phyloP scores from a whole-genome alignment of 2,113 vertebrate species.

The Lota lota region DNA sequence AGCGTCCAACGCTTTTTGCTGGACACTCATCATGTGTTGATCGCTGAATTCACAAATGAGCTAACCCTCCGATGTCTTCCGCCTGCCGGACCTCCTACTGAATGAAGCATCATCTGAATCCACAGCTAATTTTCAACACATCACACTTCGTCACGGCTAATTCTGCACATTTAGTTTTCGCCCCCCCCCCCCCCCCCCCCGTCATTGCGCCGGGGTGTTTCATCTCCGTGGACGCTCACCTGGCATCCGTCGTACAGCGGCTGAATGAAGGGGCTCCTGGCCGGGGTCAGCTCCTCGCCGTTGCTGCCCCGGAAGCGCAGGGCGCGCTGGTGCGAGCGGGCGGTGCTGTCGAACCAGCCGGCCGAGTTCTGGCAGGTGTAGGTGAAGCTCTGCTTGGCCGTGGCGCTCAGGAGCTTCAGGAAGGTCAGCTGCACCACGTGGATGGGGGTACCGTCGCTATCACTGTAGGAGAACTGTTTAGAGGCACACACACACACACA shows the following conservation, averaged over 20 bases:
- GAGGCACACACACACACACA: no score
- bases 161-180: conserved; percentile 12
- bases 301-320: conserved; percentile 79
- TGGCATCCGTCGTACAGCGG: conserved; percentile 83
- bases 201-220: no score
- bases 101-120: conserved; percentile 20
- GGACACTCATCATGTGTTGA: background rate
- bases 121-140: conserved; percentile 24
- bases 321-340: conserved; percentile 67
- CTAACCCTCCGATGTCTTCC: conserved; percentile 17
- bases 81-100: conserved; percentile 3
- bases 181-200: background rate
- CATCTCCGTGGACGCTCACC: conserved; percentile 61
- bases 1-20: no score
- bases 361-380: conserved; percentile 83
- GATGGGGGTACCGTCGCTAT: conserved; percentile 78
- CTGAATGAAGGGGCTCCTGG: conserved; percentile 70
- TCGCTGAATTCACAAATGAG: conserved; percentile 5
- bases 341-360: conserved; percentile 80
- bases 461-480: conserved; percentile 84
- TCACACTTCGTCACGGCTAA: conserved; percentile 24
- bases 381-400: conserved; percentile 81
- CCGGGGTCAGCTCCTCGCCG: conserved; percentile 80
- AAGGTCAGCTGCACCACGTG: conserved; percentile 88
- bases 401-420: conserved; percentile 85